A percentile compares a stretch with the other conserved stretches of the same genome.
Evolutionary conservation across 2,888 invertebrate species (phyloP).

Genomic region (Antheraea assamensis): DNA sequence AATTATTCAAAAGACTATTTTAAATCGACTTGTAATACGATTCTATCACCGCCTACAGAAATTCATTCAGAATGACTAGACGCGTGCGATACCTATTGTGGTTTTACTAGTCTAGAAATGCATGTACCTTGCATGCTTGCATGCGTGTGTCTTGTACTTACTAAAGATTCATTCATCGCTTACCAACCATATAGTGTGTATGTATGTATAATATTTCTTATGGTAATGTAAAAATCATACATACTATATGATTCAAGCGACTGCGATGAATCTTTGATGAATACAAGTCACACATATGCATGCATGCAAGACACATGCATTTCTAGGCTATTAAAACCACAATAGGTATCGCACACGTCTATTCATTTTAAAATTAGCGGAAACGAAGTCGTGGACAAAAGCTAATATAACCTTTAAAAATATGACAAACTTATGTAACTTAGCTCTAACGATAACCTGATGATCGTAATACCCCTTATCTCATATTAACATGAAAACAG

Average conservation of each 20-base stretch:
- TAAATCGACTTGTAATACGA: too few relatives aligned
- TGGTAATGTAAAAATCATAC: too few relatives aligned
- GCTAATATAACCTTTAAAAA: neutral
- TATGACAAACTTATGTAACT: neutral
- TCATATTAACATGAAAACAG: conserved; percentile 2
- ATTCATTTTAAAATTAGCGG: neutral
- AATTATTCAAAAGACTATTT: too few relatives aligned
- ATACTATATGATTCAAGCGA: too few relatives aligned
- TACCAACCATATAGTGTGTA: too few relatives aligned
- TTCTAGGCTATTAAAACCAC: neutral
- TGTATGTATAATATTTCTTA: too few relatives aligned
- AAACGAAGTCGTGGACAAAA: neutral
- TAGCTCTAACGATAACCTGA: conserved; percentile 1
- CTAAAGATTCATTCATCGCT: neutral
- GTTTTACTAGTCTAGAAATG: neutral
- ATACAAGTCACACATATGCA: too few relatives aligned
- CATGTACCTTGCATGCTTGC: too few relatives aligned
- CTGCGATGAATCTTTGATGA: neutral
- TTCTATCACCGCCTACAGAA: too few relatives aligned
- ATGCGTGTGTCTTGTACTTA: too few relatives aligned
- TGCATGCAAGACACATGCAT: neutral
- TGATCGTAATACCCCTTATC: conserved; percentile 1
- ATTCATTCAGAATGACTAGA: neutral
- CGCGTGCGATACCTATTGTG: neutral
- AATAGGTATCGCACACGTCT: neutral